A percentile compares a stretch with the other conserved stretches of the same genome.
Evolutionary conservation across 2,797 vertebrate species (phyloP).

Genomic region (Alca torda): DNA sequence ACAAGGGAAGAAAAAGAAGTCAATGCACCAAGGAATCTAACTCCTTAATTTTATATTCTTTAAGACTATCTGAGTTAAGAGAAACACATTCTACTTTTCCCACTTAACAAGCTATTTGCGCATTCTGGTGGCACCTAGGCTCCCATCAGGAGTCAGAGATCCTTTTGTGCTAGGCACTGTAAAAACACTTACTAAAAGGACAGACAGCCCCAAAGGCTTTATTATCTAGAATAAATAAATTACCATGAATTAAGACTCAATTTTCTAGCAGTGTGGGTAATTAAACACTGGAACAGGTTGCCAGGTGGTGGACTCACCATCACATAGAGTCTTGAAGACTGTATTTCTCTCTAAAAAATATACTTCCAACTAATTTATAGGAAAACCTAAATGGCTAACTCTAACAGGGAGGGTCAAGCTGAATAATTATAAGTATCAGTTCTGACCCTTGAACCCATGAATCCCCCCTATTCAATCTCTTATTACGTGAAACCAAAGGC

Average conservation of each 20-base stretch:
- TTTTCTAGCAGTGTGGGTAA: constrained; percentile 22
- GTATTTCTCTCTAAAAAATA: background rate
- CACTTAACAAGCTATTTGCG: constrained; percentile 36
- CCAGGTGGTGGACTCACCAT: constrained; percentile 8
- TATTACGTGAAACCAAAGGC: background rate
- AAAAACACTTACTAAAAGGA: constrained; percentile 47
- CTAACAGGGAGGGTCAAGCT: background rate
- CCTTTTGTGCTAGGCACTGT: constrained; percentile 7
- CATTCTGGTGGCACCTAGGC: constrained; percentile 39
- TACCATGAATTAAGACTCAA: constrained; percentile 17
- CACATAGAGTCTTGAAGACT: background rate
- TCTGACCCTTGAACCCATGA: background rate
- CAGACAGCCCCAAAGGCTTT: constrained; percentile 27
- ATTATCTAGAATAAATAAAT: constrained; percentile 60
- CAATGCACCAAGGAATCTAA: background rate
- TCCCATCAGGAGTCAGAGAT: constrained; percentile 9
- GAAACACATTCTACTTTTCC: background rate
- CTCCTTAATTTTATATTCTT: constrained; percentile 13
- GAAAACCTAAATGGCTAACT: background rate
- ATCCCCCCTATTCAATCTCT: background rate
- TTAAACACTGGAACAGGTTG: constrained; percentile 30
- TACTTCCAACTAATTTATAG: background rate
- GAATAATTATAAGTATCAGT: background rate
- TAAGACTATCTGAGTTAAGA: background rate
- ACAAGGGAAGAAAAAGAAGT: background rate